Evolutionary conservation across 2,113 vertebrate genomes (phyloP), one percentile per base, ranked within the genome.

Genomic region (Melanostigma gelatinosum): DNA sequence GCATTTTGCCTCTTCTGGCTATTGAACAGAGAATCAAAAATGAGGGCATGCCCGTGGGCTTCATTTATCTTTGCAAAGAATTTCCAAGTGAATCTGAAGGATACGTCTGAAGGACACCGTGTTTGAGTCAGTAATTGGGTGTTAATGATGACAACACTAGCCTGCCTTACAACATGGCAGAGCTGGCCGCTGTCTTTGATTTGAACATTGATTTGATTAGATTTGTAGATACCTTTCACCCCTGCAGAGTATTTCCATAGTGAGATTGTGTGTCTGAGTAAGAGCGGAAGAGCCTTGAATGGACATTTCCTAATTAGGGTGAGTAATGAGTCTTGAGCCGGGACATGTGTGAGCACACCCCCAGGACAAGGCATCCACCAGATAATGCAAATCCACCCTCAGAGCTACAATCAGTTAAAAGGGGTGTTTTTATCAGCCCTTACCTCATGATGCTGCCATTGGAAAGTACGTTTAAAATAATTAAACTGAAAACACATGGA

Each of bases 281-380:
- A 91, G 84, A 74, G 78, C 83, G 84, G 80, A 90, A 74, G 85
- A 85, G 83, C 87, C 65, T 61, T 38, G 82, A 92, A 91, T 92
- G 92, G 91, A 92, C 90, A 87, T 92, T 91, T 93, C 89, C 88
- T 94, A 94, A 95, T 94, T 94, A 94, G 90, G 90, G 92, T 93
- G 92, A 94, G 90, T 93, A 94, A 95, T 93, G 92, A 94, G 88
- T 93, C 91, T 75, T 84, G 91, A 90, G 90, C 82, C 22, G 46
- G 86, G 91, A 90, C 92, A 91, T 89, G 87, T 87, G 90, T 79
- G 90, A 92, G 85, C 79, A 82, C 85, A 86, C 87, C 92, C 90
- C 76, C 85, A 83, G 92, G 92, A 90, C 92, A 92, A 62, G 79
- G 90, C 87, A 84, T 84, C 87, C 84, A 83, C 84, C 86, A 91